phyloP scores from a whole-genome alignment of 1,140 invertebrate species.

The Bicyclus anynana region DNA sequence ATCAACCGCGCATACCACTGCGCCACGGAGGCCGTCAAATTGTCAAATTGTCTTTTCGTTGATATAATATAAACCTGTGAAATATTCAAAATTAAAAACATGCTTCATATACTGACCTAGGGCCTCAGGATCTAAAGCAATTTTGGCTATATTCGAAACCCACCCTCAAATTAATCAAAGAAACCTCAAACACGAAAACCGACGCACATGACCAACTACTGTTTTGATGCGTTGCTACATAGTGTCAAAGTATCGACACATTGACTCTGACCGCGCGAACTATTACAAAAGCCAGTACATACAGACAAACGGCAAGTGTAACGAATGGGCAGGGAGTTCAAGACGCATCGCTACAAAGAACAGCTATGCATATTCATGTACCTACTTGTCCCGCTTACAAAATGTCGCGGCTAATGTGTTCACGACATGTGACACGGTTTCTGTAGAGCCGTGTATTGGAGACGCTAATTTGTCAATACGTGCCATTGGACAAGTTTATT shows the following conservation, averaged over 20 bases:
- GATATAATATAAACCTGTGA: too few relatives aligned
- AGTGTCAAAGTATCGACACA: background rate
- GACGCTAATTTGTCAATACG: slow-evolving; percentile 40
- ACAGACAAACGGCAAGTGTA: slow-evolving; percentile 37
- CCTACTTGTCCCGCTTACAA: slow-evolving; percentile 54
- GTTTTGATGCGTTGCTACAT: background rate
- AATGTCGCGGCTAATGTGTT: slow-evolving; percentile 50
- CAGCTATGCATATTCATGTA: slow-evolving; percentile 61
- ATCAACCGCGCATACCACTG: too few relatives aligned
- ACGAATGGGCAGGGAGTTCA: slow-evolving; percentile 44
- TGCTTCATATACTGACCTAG: too few relatives aligned
- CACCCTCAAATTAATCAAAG: too few relatives aligned
- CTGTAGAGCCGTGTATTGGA: slow-evolving; percentile 29
- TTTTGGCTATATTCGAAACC: too few relatives aligned
- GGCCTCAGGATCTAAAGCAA: too few relatives aligned
- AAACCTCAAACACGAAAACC: background rate
- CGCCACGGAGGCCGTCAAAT: too few relatives aligned
- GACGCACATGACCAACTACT: background rate
- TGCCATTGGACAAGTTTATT: background rate
- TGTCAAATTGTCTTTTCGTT: too few relatives aligned
- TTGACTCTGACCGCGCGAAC: slow-evolving; percentile 5
- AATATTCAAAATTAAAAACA: too few relatives aligned
- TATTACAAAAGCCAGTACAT: slow-evolving; percentile 11
- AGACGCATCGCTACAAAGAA: slow-evolving; percentile 57
- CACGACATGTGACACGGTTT: slow-evolving; percentile 56